Conservation (phyloP, 2,888 invertebrate species). For the Thecophora atra region DNA sequence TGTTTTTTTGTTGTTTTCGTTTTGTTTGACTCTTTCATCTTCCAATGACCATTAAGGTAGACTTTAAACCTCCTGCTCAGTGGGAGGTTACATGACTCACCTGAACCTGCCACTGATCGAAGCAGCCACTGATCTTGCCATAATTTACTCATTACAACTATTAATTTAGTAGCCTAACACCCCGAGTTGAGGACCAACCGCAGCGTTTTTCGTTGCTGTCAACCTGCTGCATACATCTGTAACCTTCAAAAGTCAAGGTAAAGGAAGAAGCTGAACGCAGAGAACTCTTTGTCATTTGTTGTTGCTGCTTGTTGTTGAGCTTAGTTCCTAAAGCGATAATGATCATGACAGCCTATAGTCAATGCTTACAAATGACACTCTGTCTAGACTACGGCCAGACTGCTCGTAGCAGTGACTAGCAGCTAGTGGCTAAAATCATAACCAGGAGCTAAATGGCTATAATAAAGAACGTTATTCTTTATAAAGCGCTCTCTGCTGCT, state of each 20-base stretch:
- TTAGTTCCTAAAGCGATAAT: constrained; percentile 54
- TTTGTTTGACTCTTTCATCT: background rate
- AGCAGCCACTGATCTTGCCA: constrained; percentile 43
- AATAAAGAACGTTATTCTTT: constrained; percentile 56
- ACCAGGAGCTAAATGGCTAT: constrained; percentile 65
- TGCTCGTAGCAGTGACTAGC: too few relatives aligned
- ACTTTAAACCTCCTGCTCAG: constrained; percentile 12
- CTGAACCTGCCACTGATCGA: constrained; percentile 19
- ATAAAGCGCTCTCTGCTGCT: constrained; percentile 31
- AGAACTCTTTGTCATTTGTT: background rate
- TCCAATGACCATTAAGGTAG: background rate
- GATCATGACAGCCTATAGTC: constrained; percentile 65
- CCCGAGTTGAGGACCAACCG: constrained; percentile 56
- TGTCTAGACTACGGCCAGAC: constrained; percentile 49
- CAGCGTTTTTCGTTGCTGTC: constrained; percentile 48
- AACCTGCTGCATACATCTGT: constrained; percentile 22
- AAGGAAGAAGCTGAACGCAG: background rate
- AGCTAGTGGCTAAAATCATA: constrained; percentile 57
- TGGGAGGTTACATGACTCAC: constrained; percentile 5
- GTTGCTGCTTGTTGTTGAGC: background rate
- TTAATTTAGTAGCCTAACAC: constrained; percentile 52
- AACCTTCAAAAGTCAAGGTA: constrained; percentile 6
- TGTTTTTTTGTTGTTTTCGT: background rate
- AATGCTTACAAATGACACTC: constrained; percentile 61
- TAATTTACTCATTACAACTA: constrained; percentile 56